Percentiles rank a stretch among this genome's conserved stretches.
These are phyloP conservation scores for Corapipo altera DNA, from an alignment of 2,113 vertebrate species.

Conservation along the genomic window DNA sequence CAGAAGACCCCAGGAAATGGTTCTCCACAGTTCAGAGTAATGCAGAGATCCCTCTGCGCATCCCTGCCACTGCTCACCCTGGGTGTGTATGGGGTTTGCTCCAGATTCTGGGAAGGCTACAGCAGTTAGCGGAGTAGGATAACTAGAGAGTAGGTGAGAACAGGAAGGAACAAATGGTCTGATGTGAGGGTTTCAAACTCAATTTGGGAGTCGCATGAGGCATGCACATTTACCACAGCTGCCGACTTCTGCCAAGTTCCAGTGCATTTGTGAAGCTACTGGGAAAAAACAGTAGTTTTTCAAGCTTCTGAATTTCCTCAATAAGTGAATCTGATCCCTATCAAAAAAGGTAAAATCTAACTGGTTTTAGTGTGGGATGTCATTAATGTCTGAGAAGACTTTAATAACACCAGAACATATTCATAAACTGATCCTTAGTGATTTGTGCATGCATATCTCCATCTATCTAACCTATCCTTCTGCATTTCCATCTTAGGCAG, in stretches of 20 bases:
- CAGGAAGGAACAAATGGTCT: neutral
- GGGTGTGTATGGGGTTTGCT: fast-evolving
- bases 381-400: neutral
- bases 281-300: neutral
- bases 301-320: neutral
- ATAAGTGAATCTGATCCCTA: neutral
- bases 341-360: neutral
- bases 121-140: neutral
- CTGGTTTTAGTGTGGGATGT: neutral
- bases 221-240: neutral
- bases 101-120: neutral
- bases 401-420: neutral
- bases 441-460: neutral
- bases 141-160: neutral
- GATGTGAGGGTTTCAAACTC: neutral
- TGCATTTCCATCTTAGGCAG: neutral
- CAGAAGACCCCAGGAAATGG: neutral
- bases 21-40: fast-evolving
- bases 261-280: neutral
- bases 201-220: neutral
- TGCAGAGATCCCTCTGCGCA: neutral
- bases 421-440: neutral
- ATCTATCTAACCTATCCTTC: neutral
- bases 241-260: neutral
- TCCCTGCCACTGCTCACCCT: neutral